Percentiles rank a stretch among this genome's conserved stretches.
These are phyloP conservation scores for Coelinius sp. DNA, from an alignment of 2,888 invertebrate genomes.

Conservation along the genomic window DNA sequence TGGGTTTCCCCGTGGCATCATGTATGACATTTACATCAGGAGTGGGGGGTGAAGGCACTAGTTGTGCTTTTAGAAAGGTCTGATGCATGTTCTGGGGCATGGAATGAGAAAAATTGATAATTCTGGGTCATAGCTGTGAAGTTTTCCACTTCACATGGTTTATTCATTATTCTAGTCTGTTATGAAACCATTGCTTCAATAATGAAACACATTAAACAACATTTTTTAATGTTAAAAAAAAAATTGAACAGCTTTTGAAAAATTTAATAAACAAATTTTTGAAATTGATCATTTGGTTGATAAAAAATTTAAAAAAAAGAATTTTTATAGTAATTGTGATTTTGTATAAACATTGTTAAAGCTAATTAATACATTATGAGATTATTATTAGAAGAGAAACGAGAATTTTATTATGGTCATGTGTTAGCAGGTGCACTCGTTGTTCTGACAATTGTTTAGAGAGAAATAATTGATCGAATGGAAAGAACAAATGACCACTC, in stretches of 20 bases:
- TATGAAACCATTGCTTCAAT: too few relatives aligned
- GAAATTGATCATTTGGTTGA: too few relatives aligned
- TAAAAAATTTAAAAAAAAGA: too few relatives aligned
- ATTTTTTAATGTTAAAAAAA: too few relatives aligned
- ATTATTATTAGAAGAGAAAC: not conserved
- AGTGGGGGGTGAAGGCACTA: not conserved
- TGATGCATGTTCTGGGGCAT: not conserved
- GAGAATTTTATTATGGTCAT: not conserved
- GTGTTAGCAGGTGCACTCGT: not conserved
- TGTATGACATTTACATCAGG: not conserved
- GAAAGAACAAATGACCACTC: not conserved
- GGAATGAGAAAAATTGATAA: not conserved
- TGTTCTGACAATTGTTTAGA: not conserved
- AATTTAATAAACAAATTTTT: too few relatives aligned
- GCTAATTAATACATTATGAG: too few relatives aligned
- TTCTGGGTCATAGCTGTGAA: not conserved
- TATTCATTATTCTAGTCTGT: not conserved
- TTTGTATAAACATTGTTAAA: too few relatives aligned
- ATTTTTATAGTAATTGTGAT: too few relatives aligned
- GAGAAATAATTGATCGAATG: not conserved
- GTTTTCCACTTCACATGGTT: not conserved
- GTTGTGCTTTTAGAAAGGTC: conserved; percentile 3
- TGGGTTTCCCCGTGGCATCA: too few relatives aligned
- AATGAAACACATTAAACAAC: too few relatives aligned
- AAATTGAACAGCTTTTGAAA: too few relatives aligned